phyloP scores from a whole-genome alignment of 2,797 vertebrate genomes.

The Danio albolineatus region DNA sequence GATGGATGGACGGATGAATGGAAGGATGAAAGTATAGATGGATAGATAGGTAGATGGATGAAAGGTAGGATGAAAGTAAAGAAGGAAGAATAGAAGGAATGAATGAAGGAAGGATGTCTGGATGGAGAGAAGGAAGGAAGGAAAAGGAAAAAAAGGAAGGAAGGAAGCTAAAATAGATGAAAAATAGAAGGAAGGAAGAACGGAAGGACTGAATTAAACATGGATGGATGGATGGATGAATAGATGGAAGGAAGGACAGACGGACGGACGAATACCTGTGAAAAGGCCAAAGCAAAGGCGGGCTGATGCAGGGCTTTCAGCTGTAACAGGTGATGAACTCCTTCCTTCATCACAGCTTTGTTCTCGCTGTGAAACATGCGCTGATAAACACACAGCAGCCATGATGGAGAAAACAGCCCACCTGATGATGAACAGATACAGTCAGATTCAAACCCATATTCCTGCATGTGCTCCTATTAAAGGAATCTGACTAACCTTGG shows the following conservation, averaged over 20 bases:
- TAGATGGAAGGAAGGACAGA: not conserved
- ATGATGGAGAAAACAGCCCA: slow-evolving; percentile 87
- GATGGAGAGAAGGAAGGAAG: too few relatives aligned
- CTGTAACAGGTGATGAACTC: slow-evolving; percentile 88
- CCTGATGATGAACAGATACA: slow-evolving; percentile 62
- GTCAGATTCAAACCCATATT: not conserved
- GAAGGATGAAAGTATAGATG: too few relatives aligned
- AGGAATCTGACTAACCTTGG: slow-evolving; percentile 76
- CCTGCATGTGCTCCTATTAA: not conserved
- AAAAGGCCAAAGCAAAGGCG: slow-evolving; percentile 79
- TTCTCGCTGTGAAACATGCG: slow-evolving; percentile 97
- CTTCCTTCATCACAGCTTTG: slow-evolving; percentile 89
- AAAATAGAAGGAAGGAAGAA: too few relatives aligned
- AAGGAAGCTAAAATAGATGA: too few relatives aligned
- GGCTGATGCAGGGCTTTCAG: slow-evolving; percentile 79
- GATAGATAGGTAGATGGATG: too few relatives aligned
- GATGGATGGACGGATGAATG: too few relatives aligned
- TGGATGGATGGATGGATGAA: too few relatives aligned
- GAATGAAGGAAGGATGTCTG: too few relatives aligned
- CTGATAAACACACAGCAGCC: slow-evolving; percentile 92
- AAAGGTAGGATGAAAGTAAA: too few relatives aligned
- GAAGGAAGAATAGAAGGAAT: too few relatives aligned
- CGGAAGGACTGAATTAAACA: too few relatives aligned
- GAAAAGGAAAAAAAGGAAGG: too few relatives aligned
- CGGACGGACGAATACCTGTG: slow-evolving; percentile 78